Base-by-base conservation (phyloP, 2,888 invertebrate genomes). In the Polydrusus cervinus region DNA sequence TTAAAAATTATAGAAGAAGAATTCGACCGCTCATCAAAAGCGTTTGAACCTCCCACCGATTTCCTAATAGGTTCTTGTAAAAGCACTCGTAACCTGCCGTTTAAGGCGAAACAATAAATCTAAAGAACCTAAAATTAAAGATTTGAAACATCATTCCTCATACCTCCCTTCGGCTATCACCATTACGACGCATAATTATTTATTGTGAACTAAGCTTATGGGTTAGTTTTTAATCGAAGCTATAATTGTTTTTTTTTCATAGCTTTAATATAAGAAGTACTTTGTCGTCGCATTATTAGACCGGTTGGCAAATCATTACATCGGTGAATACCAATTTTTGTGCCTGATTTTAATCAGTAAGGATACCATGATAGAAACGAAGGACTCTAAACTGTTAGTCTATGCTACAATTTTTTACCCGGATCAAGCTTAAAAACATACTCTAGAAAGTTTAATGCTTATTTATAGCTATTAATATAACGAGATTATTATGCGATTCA, bases 41-140 rank as follows among this genome's bases (percentile, higher is more conserved):
- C 43, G 64, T 60, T 64, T 51, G 47, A 30, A 64, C 64, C 71
- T 64, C 71, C 71, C 71, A 71, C 55, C 71, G 71, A 53, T 64
- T 71, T 64, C 25, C 64, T 71, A 71, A 71, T 71, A 49, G 71
- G 64, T 71, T 53, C 47, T 45, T 57, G 14, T 57, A 68, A 60
- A 57, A 68, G 55, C 68, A 40, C 38, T 68, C n/a, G 57, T 62
- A 51, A 53, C 53, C 62, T 45, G 64, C 43, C 64, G 40, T 64
- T 71, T 71, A 53, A 64, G 53, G 47, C 43, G 25, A 71, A 71
- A 71, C 71, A 64, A 71, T 71, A 71, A 71, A 71, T 71, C 71
- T 71, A 60, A 16, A 38, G 38, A 60, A 60, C 57, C 57, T 60
- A n/a, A 60, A 60, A 60, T 60, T 60, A 60, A 60, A 60, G 38